Conservation (phyloP, 2,797 vertebrate species). For the Eidolon dupreanum region DNA sequence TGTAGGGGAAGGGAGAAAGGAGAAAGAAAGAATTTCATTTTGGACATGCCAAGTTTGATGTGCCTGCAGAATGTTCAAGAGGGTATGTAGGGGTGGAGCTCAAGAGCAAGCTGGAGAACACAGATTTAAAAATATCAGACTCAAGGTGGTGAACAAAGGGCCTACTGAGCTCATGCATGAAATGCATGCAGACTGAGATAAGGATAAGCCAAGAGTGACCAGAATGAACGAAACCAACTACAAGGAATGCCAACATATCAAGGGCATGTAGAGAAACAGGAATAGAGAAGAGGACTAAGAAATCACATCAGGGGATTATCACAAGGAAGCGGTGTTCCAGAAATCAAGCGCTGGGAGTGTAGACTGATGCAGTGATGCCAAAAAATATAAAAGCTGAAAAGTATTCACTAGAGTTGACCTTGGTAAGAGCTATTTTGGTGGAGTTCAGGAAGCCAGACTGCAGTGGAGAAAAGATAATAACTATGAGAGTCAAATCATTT, state of each 20-base stretch:
- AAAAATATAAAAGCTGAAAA: neutral
- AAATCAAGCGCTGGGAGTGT: neutral
- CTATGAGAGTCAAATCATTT: neutral
- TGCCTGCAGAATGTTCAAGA: neutral
- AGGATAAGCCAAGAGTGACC: neutral
- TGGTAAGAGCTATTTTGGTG: neutral
- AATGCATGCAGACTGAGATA: neutral
- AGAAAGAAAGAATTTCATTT: neutral
- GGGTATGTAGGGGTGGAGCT: neutral
- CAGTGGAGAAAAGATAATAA: neutral
- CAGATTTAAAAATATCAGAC: neutral
- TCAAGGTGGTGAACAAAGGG: neutral
- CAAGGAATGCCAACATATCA: neutral
- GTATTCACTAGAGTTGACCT: too few relatives aligned
- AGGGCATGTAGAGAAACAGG: neutral
- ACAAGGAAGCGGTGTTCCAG: neutral
- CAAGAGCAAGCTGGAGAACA: neutral
- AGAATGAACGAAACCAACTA: neutral
- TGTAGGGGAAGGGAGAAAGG: neutral
- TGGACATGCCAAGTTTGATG: neutral
- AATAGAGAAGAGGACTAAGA: neutral
- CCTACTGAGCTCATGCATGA: neutral
- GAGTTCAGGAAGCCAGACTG: neutral
- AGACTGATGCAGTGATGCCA: neutral
- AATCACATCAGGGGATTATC: neutral